These are phyloP conservation scores for Reticulitermes speratus DNA, from an alignment of 1,140 invertebrate species.

Conservation along the genomic window DNA sequence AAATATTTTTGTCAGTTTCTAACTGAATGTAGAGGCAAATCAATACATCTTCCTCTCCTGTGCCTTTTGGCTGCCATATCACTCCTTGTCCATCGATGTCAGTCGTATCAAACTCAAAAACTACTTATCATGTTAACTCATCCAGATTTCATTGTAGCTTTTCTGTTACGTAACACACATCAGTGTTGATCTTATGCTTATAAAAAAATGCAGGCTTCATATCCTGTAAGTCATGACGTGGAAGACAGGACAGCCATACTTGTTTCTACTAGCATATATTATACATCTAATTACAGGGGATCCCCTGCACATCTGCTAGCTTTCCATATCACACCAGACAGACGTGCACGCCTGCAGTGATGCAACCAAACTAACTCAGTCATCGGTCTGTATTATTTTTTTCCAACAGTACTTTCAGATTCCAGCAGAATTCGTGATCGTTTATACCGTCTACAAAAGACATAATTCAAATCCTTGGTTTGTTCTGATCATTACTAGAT, in stretches of 20 bases:
- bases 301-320: not conserved
- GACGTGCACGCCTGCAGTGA: not conserved
- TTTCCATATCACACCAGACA: too few relatives aligned
- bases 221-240: not conserved
- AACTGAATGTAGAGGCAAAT: not conserved
- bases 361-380: not conserved
- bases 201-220: conserved; percentile 4
- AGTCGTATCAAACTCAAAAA: not conserved
- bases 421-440: not conserved
- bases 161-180: not conserved
- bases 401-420: not conserved
- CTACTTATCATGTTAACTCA: not conserved
- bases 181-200: too few relatives aligned
- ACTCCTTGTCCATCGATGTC: not conserved
- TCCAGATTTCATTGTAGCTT: not conserved
- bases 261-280: not conserved
- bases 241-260: not conserved
- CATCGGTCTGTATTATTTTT: not conserved
- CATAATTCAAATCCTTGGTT: too few relatives aligned
- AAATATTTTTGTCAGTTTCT: too few relatives aligned
- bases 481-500: too few relatives aligned
- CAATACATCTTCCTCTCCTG: not conserved
- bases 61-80: not conserved
- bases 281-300: not conserved
- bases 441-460: too few relatives aligned